A percentile compares a stretch with the other conserved stretches of the same genome.
These are phyloP conservation scores for Diabrotica balteata DNA, from an alignment of 2,888 invertebrate genomes.

Conservation along the genomic window DNA sequence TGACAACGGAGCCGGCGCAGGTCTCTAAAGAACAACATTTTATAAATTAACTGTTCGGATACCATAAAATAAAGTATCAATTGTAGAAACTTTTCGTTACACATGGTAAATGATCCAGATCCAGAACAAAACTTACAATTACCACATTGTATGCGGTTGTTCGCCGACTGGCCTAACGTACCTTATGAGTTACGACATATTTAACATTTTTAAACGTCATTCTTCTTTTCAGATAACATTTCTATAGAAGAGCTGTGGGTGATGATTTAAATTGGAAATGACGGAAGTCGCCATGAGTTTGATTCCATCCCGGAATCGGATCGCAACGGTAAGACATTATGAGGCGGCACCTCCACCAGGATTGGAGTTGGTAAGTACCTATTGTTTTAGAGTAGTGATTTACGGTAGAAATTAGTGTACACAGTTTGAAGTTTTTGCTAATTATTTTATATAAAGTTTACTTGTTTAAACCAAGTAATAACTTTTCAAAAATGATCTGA, in stretches of 20 bases:
- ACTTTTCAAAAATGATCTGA: no score
- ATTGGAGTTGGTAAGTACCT: conserved; percentile 53
- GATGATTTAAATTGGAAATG: conserved; percentile 48
- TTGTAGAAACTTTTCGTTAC: no score
- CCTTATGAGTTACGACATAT: background rate
- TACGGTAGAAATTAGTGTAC: no score
- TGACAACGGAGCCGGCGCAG: no score
- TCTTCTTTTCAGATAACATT: conserved; percentile 32
- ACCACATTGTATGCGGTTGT: background rate
- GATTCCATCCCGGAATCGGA: conserved; percentile 65
- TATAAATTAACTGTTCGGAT: no score
- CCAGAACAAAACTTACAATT: background rate
- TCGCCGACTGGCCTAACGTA: conserved; percentile 6
- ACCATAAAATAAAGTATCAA: no score
- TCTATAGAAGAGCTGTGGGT: conserved; percentile 15
- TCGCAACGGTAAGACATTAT: conserved; percentile 58
- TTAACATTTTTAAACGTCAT: background rate
- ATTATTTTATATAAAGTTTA: no score
- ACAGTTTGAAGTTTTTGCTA: no score
- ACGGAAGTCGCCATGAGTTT: conserved; percentile 55
- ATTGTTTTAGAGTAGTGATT: no score
- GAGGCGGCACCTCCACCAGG: conserved; percentile 61
- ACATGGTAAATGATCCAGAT: no score
- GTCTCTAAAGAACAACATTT: no score
- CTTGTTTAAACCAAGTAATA: no score